A percentile compares a stretch with the other conserved stretches of the same genome.
These are phyloP conservation scores for Pelvicachromis taeniatus DNA, from an alignment of 2,113 vertebrate species.

Conservation along the genomic window DNA sequence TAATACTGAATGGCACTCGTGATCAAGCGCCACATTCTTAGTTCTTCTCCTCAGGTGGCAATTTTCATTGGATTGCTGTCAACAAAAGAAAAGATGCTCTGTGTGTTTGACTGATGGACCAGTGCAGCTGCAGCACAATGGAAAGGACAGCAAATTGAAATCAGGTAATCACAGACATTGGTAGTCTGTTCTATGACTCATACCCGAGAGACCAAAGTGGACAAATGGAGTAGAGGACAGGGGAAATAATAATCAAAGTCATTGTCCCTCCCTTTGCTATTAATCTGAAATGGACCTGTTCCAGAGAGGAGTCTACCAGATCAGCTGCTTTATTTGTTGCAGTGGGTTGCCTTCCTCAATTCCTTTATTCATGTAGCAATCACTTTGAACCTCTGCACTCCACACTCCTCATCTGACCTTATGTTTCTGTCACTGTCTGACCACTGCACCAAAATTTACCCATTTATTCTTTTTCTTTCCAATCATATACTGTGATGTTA, in stretches of 20 bases:
- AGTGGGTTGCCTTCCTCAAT: background rate
- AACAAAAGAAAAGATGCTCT: slow-evolving; percentile 26
- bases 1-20: background rate
- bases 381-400: background rate
- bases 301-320: background rate
- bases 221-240: slow-evolving; percentile 37
- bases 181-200: slow-evolving; percentile 21
- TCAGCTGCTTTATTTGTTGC: slow-evolving; percentile 20
- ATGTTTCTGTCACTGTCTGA: background rate
- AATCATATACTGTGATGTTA: background rate
- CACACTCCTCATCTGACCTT: background rate
- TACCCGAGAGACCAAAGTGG: slow-evolving; percentile 31
- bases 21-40: background rate
- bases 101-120: slow-evolving; percentile 35
- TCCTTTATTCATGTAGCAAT: slow-evolving; percentile 1
- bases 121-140: slow-evolving; percentile 19
- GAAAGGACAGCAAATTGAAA: slow-evolving; percentile 37
- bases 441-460: background rate
- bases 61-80: slow-evolving; percentile 8
- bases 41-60: slow-evolving; percentile 12
- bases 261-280: slow-evolving; percentile 28
- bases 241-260: slow-evolving; percentile 42
- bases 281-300: slow-evolving; percentile 30
- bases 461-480: background rate
- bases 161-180: slow-evolving; percentile 48